A percentile compares a stretch with the other conserved stretches of the same genome.
These are phyloP conservation scores for cat (Felis catus) DNA, from an alignment of 2,113 vertebrate species.

Conservation along the genomic window DNA sequence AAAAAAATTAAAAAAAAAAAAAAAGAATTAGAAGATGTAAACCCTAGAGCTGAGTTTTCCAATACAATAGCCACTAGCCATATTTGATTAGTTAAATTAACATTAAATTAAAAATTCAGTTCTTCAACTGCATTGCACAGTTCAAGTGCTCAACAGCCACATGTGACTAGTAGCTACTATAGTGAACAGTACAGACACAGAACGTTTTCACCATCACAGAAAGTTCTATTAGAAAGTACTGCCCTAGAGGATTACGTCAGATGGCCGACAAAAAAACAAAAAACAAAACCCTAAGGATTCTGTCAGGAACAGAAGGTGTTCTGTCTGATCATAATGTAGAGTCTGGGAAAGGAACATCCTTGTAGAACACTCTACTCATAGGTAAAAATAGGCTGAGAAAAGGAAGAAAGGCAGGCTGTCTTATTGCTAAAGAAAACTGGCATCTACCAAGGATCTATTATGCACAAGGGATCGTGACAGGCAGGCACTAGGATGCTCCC, in stretches of 20 bases:
- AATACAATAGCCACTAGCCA: background rate
- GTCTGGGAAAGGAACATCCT: background rate
- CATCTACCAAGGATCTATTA: background rate
- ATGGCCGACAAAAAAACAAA: background rate
- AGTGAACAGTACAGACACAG: background rate
- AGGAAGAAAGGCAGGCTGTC: background rate
- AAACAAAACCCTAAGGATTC: background rate
- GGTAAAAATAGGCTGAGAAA: background rate
- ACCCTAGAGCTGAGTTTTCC: background rate
- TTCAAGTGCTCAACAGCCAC: background rate
- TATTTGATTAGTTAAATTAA: background rate
- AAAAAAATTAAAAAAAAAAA: too few species aligned
- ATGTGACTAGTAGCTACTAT: background rate
- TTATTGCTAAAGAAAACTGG: background rate
- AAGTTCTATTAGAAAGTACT: background rate
- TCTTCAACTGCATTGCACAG: background rate
- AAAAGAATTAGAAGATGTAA: background rate
- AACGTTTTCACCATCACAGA: background rate
- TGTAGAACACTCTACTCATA: background rate
- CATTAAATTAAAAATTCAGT: conserved; percentile 1
- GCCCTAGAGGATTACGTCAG: background rate
- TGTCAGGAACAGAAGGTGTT: background rate
- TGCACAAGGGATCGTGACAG: background rate
- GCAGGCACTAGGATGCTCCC: background rate
- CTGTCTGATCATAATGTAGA: background rate